Evolutionary conservation across 2,113 vertebrate genomes (phyloP), one percentile per base, ranked within the genome.

Genomic region (Microtus montanus): DNA sequence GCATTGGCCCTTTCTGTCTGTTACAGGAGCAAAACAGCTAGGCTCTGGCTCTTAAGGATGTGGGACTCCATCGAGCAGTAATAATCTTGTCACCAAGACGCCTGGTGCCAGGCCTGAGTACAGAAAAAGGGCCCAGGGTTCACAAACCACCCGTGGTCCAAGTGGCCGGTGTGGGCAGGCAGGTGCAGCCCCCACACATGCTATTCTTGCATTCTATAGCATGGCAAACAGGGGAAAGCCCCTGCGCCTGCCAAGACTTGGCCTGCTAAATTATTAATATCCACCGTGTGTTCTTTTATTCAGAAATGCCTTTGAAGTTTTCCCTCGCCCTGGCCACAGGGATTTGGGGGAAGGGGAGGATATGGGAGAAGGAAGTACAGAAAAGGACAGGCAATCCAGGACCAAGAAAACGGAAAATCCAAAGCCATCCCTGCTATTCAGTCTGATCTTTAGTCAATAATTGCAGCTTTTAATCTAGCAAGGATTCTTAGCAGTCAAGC

Each of bases 221-320:
- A 90, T 98, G 97, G 96, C 91, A 95, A 97, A 97, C 80, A 97
- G 90, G 78, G 96, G 96, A 97, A 97, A 96, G 94, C 97, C 97
- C 91, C 80, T 73, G 1, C 15, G 94, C 96, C 97, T 98, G 97
- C 93, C 97, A 89, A 96, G 97, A 94, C 97, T 96, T 97, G 94
- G 95, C 96, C 95, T 94, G 30, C 89, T 98, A 95, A 98, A 98
- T 98, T 97, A 98, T 96, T 96, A 93, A 98, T 97, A 90, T 28
- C 82, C 75, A 49, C 91, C 15, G 1, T 85, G 93, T 95, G 97
- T 35, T 98, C 96, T 97, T 98, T 97, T 96, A 96, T 97, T 98
- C 95, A 98, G 96, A 97, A 96, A 61, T 9, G 41, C 79, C 98
- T 98, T 97, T 96, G 96, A 98, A 97, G 89, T 96, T 96, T 85